A percentile compares a stretch with the other conserved stretches of the same genome.
Evolutionary conservation across 2,113 vertebrate genomes (phyloP).

Genomic region (Cryptomyrus ogoouensis): DNA sequence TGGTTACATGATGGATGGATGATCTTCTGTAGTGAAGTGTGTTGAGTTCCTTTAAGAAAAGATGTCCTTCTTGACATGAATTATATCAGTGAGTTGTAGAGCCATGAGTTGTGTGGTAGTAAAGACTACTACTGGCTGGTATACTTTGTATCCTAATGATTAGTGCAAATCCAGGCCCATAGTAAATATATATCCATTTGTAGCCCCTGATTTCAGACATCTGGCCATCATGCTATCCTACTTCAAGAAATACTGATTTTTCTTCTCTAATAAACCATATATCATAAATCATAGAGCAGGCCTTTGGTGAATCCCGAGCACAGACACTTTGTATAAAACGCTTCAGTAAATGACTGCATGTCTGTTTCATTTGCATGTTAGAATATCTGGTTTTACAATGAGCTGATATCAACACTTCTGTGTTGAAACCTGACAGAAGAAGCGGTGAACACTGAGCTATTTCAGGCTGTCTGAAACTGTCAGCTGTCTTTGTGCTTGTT

Average conservation of each 20-base stretch:
- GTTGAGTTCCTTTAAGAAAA: neutral
- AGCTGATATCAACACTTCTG: neutral
- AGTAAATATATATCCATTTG: neutral
- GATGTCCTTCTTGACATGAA: neutral
- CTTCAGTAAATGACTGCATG: neutral
- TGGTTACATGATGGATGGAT: too few relatives aligned
- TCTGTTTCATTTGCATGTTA: neutral
- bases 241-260: neutral
- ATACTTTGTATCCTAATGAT: neutral
- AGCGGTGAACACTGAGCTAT: neutral
- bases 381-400: neutral
- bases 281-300: neutral
- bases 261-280: neutral
- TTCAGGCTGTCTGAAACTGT: conserved; percentile 7
- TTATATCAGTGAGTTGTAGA: neutral
- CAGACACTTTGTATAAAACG: neutral
- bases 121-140: neutral
- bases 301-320: neutral
- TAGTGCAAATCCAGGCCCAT: neutral
- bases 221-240: neutral
- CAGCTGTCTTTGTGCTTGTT: neutral
- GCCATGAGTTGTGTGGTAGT: neutral
- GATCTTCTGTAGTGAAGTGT: neutral
- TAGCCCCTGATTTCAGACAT: neutral
- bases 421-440: neutral